A percentile compares a stretch with the other conserved stretches of the same genome.
Conservation (phyloP, 2,113 vertebrate species). For the Larimichthys crocea region DNA sequence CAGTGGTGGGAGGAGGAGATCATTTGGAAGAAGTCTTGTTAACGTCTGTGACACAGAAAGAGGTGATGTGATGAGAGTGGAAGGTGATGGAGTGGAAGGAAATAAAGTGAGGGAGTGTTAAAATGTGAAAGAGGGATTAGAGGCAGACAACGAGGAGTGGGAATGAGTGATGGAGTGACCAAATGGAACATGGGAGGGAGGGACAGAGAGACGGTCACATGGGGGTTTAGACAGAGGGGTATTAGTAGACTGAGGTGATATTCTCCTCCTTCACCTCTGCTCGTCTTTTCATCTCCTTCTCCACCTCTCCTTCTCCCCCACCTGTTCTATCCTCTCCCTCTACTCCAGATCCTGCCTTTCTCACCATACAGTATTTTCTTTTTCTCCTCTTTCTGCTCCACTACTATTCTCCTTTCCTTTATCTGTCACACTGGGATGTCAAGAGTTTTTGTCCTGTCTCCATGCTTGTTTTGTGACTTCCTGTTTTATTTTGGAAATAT, state of each 20-base stretch:
- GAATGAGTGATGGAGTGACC: slow-evolving; percentile 35
- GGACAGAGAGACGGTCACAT: slow-evolving; percentile 7
- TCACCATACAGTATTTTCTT: too few relatives aligned
- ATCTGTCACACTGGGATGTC: neutral
- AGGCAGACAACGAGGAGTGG: slow-evolving; percentile 15
- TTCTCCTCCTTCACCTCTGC: too few relatives aligned
- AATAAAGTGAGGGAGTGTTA: slow-evolving; percentile 23
- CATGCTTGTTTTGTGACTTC: too few relatives aligned
- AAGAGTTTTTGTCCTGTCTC: too few relatives aligned
- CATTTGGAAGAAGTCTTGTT: slow-evolving; percentile 21
- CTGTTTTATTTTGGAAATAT: too few relatives aligned
- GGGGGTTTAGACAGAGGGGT: slow-evolving; percentile 2
- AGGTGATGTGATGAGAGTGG: slow-evolving; percentile 11
- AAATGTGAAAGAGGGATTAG: slow-evolving; percentile 37
- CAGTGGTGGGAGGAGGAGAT: slow-evolving; percentile 31
- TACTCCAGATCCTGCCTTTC: neutral
- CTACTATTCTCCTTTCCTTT: neutral
- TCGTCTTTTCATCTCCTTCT: too few relatives aligned
- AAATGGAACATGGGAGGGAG: neutral
- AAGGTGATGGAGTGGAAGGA: slow-evolving; percentile 21
- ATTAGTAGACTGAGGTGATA: slow-evolving; percentile 42
- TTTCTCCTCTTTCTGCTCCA: neutral
- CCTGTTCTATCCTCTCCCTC: neutral
- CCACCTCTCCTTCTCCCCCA: too few relatives aligned
- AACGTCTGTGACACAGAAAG: neutral